Evolutionary conservation across 35 echinoderm and acorn worm species (phyloP).

Genomic region (Apostichopus japonicus): DNA sequence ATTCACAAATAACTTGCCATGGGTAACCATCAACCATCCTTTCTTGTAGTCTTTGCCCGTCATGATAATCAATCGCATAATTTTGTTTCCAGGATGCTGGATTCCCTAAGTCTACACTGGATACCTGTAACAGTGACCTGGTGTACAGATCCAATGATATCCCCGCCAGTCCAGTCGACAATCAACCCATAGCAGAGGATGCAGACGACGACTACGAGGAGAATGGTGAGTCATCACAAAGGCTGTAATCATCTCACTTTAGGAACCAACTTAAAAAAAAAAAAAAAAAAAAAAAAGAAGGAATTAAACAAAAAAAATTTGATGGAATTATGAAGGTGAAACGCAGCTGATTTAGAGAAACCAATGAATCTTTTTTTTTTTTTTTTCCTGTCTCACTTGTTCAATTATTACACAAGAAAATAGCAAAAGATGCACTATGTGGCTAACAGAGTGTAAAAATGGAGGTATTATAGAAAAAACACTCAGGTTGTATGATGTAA

Average conservation of each 20-base stretch:
- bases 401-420: too few species aligned
- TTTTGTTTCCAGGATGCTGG: slow-evolving; percentile 2
- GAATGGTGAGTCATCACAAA: slow-evolving; percentile 19
- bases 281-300: too few species aligned
- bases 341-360: too few species aligned
- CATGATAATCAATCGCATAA: not conserved
- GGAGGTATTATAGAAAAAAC: too few species aligned
- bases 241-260: too few species aligned
- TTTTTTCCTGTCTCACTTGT: not conserved
- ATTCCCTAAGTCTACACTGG: not conserved
- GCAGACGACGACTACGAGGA: slow-evolving; percentile 72
- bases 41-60: not conserved
- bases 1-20: not conserved
- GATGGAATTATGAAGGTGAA: too few species aligned
- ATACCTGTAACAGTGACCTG: slow-evolving; percentile 57
- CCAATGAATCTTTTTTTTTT: not conserved
- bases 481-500: too few species aligned
- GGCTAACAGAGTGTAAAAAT: too few species aligned
- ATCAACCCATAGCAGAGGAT: slow-evolving; percentile 74
- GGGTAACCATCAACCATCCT: not conserved
- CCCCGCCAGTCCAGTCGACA: slow-evolving; percentile 80
- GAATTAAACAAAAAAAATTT: too few species aligned
- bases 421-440: too few species aligned
- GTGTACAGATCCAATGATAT: slow-evolving; percentile 86
- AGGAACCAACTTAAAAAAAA: too few species aligned